Conservation (phyloP, 92 coral and sea anemone species). For the Phenganax stokvisi region DNA sequence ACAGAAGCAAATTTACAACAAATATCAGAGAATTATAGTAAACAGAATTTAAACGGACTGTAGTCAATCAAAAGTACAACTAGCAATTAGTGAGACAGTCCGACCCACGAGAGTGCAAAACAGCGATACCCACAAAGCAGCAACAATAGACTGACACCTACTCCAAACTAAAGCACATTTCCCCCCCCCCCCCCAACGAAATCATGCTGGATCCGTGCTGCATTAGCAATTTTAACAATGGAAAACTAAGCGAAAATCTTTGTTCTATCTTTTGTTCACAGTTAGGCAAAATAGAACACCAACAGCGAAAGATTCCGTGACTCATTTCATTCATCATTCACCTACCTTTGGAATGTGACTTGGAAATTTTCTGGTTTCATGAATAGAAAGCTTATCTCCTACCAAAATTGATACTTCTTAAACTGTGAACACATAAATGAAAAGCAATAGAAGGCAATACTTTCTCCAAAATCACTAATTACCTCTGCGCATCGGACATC, state of each 20-base stretch:
- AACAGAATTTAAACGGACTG: too few relatives aligned
- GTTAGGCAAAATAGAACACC: background rate
- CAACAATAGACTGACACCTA: too few relatives aligned
- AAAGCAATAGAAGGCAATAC: background rate
- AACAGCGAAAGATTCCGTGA: background rate
- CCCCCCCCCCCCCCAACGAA: too few relatives aligned
- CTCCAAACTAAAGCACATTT: too few relatives aligned
- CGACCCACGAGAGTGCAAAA: too few relatives aligned
- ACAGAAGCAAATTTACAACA: background rate
- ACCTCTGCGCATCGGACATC: conserved; percentile 38
- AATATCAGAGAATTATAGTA: background rate
- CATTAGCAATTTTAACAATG: too few relatives aligned
- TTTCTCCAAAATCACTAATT: background rate
- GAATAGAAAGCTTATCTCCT: conserved; percentile 20
- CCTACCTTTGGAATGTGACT: conserved; percentile 33
- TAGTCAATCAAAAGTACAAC: too few relatives aligned
- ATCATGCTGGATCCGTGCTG: too few relatives aligned
- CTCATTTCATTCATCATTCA: background rate
- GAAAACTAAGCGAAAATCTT: too few relatives aligned
- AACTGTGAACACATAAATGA: background rate
- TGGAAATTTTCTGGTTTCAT: conserved; percentile 18
- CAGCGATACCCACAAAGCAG: too few relatives aligned
- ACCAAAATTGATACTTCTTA: background rate
- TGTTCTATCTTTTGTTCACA: too few relatives aligned
- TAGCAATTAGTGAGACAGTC: too few relatives aligned